Percentiles rank a stretch among this genome's conserved stretches.
Evolutionary conservation across 2,888 invertebrate genomes (phyloP).

Genomic region (Punctoribates punctum): DNA sequence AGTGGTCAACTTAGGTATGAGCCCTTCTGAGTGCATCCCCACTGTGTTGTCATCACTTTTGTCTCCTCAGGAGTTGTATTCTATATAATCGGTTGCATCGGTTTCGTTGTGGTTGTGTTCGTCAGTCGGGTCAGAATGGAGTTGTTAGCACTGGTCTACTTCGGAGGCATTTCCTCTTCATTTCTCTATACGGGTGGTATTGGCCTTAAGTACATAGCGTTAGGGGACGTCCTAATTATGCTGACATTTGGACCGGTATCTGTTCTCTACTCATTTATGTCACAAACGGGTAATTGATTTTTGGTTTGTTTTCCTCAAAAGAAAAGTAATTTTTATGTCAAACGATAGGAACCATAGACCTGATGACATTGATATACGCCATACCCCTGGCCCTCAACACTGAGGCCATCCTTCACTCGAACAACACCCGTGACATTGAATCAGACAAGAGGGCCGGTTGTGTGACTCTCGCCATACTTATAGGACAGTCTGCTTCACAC

Average conservation of each 20-base stretch:
- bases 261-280: conserved; percentile 86
- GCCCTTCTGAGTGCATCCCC: no score
- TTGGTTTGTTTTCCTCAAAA: not conserved
- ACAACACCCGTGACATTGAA: conserved; percentile 87
- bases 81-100: conserved; percentile 78
- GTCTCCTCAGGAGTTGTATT: conserved; percentile 64
- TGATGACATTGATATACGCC: conserved; percentile 86
- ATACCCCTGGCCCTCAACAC: conserved; percentile 89
- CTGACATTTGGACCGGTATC: conserved; percentile 91
- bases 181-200: conserved; percentile 96
- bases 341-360: conserved; percentile 62
- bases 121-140: conserved; percentile 90
- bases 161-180: conserved; percentile 89
- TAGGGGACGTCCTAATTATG: conserved; percentile 86
- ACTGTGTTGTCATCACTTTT: not conserved
- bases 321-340: not conserved
- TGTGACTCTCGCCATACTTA: conserved; percentile 87
- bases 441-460: conserved; percentile 83
- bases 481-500: conserved; percentile 86
- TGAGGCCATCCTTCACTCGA: conserved; percentile 90
- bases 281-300: conserved; percentile 69
- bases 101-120: conserved; percentile 70
- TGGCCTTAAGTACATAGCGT: conserved; percentile 88
- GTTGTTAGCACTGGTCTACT: conserved; percentile 87
- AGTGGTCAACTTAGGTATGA: conserved; percentile 70